Base-by-base conservation (phyloP, 2,888 invertebrate genomes). In the Molanna angustata region DNA sequence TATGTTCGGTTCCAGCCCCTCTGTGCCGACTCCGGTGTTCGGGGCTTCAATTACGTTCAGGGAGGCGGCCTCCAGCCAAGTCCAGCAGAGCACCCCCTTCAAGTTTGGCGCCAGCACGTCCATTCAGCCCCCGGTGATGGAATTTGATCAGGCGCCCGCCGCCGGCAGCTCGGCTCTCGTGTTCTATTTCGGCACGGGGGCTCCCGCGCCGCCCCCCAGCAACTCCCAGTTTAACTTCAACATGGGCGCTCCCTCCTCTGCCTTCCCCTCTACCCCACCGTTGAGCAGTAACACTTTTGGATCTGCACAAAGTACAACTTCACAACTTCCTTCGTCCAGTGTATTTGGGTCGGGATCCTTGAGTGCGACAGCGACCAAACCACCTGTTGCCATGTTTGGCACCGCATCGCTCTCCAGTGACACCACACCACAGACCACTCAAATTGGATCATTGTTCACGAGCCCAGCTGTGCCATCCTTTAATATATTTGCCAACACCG, bases 101-200 rank as follows among this genome's bases (percentile, higher is more conserved):
- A 56, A 48, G 16, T 56, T 56, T 37, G 55, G 55, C 2, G 32
- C 54, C 14, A 7, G 32, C 3, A 49, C 41, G 11, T 46, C 54
- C 13, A 21, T 32, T 20, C 18, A 18, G 11, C 37, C 50, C 1
- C 18, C 46, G 7, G 32, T 14, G 0, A 42, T 46, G 18, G 54
- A 49, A n/a, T 49, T 54, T 18, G 57, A 52, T n/a, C 44, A 18
- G 16, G 46, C 41, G 4, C 41, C 44, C 2, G 33, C 52, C 3
- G 48, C 50, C 4, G 47, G 42, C 7, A 21, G 52, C 3, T 39
- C 45, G 35, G 62, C 61, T 4, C 63, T 63, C 7, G 62, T 64
- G 45, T 68, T 68, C 52, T 59, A 63, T 9, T 69, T 69, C 58
- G 69, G 68, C 16, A 55, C 65, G 19, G 62, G 64, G n/a, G n/a